phyloP scores from a whole-genome alignment of 2,888 invertebrate species.

The Hypena proboscidalis region DNA sequence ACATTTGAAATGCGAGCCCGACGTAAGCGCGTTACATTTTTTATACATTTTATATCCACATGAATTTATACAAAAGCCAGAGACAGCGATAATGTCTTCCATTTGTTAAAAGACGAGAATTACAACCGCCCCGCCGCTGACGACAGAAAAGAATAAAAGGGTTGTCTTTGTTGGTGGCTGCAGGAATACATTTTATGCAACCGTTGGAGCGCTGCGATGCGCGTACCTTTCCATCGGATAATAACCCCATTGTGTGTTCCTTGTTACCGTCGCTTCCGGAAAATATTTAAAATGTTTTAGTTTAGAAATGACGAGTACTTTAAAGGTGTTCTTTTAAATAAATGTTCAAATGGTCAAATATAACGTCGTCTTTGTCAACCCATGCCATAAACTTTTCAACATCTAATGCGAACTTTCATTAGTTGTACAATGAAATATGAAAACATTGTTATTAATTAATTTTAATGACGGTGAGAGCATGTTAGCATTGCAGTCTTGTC shows the following conservation, averaged over 20 bases:
- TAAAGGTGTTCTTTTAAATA: too few relatives aligned
- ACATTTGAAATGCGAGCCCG: conserved; percentile 66
- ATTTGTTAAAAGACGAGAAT: conserved; percentile 78
- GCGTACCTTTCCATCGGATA: conserved; percentile 61
- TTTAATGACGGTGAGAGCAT: conserved; percentile 6
- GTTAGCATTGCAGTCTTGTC: neutral
- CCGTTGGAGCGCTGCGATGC: conserved; percentile 54
- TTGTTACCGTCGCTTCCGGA: conserved; percentile 49
- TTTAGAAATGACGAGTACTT: too few relatives aligned
- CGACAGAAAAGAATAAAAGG: conserved; percentile 77
- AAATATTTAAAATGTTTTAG: conserved; percentile 38
- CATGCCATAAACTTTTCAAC: neutral
- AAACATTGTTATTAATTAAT: conserved; percentile 6
- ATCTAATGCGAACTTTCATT: conserved; percentile 24
- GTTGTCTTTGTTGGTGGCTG: conserved; percentile 71
- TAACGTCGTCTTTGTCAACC: too few relatives aligned
- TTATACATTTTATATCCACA: conserved; percentile 73
- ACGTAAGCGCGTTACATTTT: conserved; percentile 74
- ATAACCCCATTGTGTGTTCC: conserved; percentile 60
- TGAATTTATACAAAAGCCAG: conserved; percentile 80
- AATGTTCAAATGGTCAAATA: too few relatives aligned
- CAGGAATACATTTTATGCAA: conserved; percentile 75
- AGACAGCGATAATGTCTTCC: conserved; percentile 75
- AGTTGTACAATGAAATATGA: conserved; percentile 12
- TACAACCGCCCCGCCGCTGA: conserved; percentile 67